A percentile compares a stretch with the other conserved stretches of the same genome.
These are phyloP conservation scores for Yponomeuta evonymella DNA, from an alignment of 2,888 invertebrate genomes.

Conservation along the genomic window DNA sequence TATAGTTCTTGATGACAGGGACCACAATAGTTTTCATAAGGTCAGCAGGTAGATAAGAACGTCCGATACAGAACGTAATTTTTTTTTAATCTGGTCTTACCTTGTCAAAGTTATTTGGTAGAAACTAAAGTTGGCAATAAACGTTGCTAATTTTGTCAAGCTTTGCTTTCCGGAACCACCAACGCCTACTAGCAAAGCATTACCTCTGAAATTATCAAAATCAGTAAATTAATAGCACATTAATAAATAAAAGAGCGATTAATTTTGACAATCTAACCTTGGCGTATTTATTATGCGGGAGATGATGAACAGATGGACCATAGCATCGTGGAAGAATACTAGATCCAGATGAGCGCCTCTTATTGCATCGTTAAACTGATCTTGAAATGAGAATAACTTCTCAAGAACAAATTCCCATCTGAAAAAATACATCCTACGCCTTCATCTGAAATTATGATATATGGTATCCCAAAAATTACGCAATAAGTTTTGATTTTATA, in stretches of 20 bases:
- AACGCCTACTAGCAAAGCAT: conserved; percentile 90
- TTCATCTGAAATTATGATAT: no score
- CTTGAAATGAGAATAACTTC: conserved; percentile 81
- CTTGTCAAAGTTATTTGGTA: conserved; percentile 91
- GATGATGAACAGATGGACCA: conserved; percentile 90
- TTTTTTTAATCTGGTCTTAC: conserved; percentile 45
- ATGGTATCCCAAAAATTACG: no score
- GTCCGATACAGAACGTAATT: not conserved
- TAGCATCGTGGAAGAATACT: conserved; percentile 93
- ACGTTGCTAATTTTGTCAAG: conserved; percentile 88
- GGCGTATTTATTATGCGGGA: conserved; percentile 89
- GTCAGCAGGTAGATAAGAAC: no score
- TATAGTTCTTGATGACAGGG: no score
- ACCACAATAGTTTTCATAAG: no score
- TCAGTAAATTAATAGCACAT: not conserved
- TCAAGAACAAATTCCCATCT: conserved; percentile 77
- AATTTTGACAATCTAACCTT: conserved; percentile 50
- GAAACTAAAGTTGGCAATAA: conserved; percentile 87
- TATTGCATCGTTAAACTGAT: conserved; percentile 84
- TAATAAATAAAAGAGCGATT: not conserved
- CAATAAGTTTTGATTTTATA: no score
- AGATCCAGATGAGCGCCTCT: conserved; percentile 86
- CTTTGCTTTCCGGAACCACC: conserved; percentile 96
- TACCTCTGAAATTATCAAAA: conserved; percentile 70
- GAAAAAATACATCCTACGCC: conserved; percentile 21